These are phyloP conservation scores for Drosophila chauvacae DNA, from an alignment of 1,140 invertebrate genomes.

Conservation along the genomic window DNA sequence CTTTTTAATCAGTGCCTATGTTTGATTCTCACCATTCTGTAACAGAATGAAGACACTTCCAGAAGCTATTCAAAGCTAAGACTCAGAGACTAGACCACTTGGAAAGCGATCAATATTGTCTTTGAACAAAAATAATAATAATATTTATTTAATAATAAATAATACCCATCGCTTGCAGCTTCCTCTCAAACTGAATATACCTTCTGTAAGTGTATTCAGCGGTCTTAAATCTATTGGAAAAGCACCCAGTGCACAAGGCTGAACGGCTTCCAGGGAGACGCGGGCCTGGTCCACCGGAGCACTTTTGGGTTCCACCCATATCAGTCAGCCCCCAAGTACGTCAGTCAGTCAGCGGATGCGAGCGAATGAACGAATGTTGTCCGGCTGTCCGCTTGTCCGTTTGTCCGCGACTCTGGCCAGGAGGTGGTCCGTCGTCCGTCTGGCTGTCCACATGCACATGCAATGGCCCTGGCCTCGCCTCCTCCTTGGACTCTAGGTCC, in stretches of 20 bases:
- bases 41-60: neutral
- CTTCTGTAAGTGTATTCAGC: neutral
- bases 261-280: constrained; percentile 17
- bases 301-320: constrained; percentile 64
- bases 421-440: constrained; percentile 13
- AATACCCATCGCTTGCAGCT: no score
- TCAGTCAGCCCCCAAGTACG: constrained; percentile 75
- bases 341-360: constrained; percentile 73
- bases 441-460: constrained; percentile 55
- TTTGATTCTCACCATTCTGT: neutral
- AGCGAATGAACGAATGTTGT: constrained; percentile 38
- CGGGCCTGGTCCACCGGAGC: constrained; percentile 8
- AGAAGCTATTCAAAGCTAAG: neutral
- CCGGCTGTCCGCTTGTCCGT: constrained; percentile 22
- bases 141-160: no score
- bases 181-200: no score
- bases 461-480: constrained; percentile 62
- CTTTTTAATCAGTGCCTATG: neutral
- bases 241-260: neutral
- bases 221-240: neutral
- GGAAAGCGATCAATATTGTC: neutral
- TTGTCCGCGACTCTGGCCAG: constrained; percentile 10
- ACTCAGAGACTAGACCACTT: neutral
- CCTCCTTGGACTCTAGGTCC: constrained; percentile 31
- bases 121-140: neutral